These are phyloP conservation scores for Atethmia centrago DNA, from an alignment of 2,888 invertebrate genomes.

Conservation along the genomic window DNA sequence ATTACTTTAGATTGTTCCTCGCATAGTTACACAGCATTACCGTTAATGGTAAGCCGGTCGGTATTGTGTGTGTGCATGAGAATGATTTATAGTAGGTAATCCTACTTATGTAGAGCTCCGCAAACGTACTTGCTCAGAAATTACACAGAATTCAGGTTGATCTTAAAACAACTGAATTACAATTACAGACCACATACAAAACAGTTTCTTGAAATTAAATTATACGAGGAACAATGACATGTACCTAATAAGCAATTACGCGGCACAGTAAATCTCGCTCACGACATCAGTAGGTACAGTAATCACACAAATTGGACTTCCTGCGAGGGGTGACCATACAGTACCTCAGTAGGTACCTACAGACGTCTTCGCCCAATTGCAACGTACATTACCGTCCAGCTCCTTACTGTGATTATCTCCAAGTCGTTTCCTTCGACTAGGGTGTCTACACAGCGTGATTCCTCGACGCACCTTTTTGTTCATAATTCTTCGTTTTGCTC, in stretches of 20 bases:
- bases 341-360: constrained; percentile 78
- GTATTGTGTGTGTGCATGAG: neutral
- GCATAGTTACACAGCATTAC: constrained; percentile 7
- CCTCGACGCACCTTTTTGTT: constrained; percentile 88
- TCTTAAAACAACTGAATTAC: constrained; percentile 50
- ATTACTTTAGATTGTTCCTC: constrained; percentile 21
- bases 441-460: constrained; percentile 88
- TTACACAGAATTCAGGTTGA: constrained; percentile 5
- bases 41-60: neutral
- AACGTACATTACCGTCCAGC: constrained; percentile 67
- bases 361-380: constrained; percentile 76
- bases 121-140: neutral
- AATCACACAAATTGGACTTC: constrained; percentile 79
- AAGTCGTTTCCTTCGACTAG: constrained; percentile 77
- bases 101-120: neutral
- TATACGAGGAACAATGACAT: constrained; percentile 62
- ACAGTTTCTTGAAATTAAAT: constrained; percentile 60
- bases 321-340: constrained; percentile 82
- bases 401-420: constrained; percentile 77
- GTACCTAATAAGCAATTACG: constrained; percentile 63
- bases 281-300: constrained; percentile 68
- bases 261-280: constrained; percentile 66
- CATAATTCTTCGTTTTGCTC: constrained; percentile 85
- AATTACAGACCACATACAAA: constrained; percentile 33
- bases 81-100: neutral